Evolutionary conservation across 1,140 invertebrate species (phyloP), one percentile per base, ranked within the genome.

Genomic region (Drosophila truncata): DNA sequence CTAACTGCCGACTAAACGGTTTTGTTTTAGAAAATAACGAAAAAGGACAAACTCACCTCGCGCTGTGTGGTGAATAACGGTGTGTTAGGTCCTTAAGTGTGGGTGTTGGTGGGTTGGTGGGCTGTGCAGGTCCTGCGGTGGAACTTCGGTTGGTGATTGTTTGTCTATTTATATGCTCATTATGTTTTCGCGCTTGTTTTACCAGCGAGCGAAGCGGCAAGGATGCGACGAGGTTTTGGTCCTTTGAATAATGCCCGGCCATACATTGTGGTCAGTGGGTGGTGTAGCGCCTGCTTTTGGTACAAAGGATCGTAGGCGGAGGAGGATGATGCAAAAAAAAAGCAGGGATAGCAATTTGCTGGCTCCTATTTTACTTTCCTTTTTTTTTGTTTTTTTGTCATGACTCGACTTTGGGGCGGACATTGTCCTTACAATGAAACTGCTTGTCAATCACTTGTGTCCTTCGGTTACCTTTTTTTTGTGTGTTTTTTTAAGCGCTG

Each of bases 181-280:
- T 84, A 84, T 85, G 81, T 84, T 84, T 84, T 84, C 82, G 82
- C 82, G 82, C 81, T 80, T 84, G 81, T 85, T 85, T 84, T 77
- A 84, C 78, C 72, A 85, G 65, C 69, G 47, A 55, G 50, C 62
- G 44, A 76, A 72, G 52, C 50, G 61, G 33, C 31, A 39, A 52
- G 46, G 60, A 63, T 39, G 47, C 29, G 23, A 31, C 23, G 39
- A 9, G 29, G 33, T 23, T 47, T 47, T 29, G 14, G 41, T 59
- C 71, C 76, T 72, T 84, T 85, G 78, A 85, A 85, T 83, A 83
- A 83, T 80, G 71, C 61, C 77, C 72, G 82, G 77, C 54, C 70
- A 83, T 85, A 80, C 72, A 85, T 83, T 85, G 64, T 64, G 80
- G 76, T 72, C 75, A 80, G 52, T 59, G 41, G 27, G 27, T 4